Evolutionary conservation across 2,797 vertebrate species (phyloP).

Genomic region (Chanos chanos): DNA sequence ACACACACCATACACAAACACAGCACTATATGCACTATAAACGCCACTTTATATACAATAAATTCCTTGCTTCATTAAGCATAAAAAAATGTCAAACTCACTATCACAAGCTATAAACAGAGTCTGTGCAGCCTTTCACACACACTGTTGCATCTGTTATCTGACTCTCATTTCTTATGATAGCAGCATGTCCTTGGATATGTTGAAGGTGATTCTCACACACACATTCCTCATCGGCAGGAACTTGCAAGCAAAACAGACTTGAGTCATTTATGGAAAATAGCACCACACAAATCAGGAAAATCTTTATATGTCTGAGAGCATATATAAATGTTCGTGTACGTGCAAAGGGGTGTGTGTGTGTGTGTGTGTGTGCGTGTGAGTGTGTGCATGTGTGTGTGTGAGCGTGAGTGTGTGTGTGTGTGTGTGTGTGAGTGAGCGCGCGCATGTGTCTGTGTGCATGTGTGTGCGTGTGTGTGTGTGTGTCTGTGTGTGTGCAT

Average conservation of each 20-base stretch:
- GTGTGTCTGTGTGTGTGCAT: no score
- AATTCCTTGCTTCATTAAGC: no score
- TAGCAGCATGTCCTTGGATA: slow-evolving; percentile 52
- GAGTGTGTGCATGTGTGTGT: no score
- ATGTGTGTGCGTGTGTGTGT: no score
- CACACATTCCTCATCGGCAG: slow-evolving; percentile 41
- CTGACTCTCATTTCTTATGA: slow-evolving; percentile 41
- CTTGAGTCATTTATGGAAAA: slow-evolving; percentile 7
- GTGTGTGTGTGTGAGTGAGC: not conserved
- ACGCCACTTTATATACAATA: no score
- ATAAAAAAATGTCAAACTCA: no score
- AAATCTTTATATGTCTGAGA: not conserved
- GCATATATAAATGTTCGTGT: not conserved
- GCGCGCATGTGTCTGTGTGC: no score
- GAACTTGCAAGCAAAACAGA: slow-evolving; percentile 32
- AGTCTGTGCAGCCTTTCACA: no score
- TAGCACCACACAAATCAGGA: not conserved
- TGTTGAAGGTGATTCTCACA: slow-evolving; percentile 40
- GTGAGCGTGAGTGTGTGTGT: no score
- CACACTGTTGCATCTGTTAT: slow-evolving; percentile 43
- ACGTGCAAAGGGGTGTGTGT: not conserved
- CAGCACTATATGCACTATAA: no score
- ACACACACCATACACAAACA: slow-evolving; percentile 4
- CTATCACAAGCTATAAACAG: no score
- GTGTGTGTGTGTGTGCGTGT: no score